phyloP scores from a whole-genome alignment of 2,797 vertebrate species.

The Molothrus ater region DNA sequence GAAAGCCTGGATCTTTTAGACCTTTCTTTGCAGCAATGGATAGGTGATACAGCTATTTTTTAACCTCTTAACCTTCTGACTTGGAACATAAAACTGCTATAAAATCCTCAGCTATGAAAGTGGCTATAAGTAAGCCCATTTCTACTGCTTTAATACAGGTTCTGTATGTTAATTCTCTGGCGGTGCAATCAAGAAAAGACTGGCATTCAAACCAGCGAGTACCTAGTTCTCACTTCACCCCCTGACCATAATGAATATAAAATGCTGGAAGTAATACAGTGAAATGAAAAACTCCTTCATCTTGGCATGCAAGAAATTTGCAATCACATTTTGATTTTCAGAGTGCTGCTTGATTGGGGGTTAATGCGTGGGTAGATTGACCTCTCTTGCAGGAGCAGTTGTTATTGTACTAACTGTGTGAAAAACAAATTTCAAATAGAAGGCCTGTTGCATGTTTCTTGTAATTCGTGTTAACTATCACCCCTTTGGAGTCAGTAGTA shows the following conservation, averaged over 20 bases:
- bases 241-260: slow-evolving; percentile 64
- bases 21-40: not conserved
- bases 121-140: not conserved
- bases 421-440: slow-evolving; percentile 78
- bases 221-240: slow-evolving; percentile 46
- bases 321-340: slow-evolving; percentile 76
- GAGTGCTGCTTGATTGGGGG: slow-evolving; percentile 73
- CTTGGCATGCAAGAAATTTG: slow-evolving; percentile 68
- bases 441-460: slow-evolving; percentile 68
- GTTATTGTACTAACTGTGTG: slow-evolving; percentile 75
- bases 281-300: slow-evolving; percentile 69
- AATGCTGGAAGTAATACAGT: slow-evolving; percentile 60
- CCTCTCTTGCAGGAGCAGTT: slow-evolving; percentile 68
- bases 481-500: slow-evolving; percentile 44
- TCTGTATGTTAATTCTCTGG: slow-evolving; percentile 45
- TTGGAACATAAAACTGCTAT: not conserved
- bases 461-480: slow-evolving; percentile 65
- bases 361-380: slow-evolving; percentile 69
- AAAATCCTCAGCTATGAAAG: slow-evolving; percentile 3
- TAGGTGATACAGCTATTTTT: not conserved
- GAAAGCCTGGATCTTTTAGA: not conserved
- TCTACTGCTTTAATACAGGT: not conserved
- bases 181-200: slow-evolving; percentile 52
- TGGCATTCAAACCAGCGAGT: slow-evolving; percentile 53
- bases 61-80: not conserved